Evolutionary conservation across 2,888 invertebrate genomes (phyloP).

Genomic region (Globia sparganii): DNA sequence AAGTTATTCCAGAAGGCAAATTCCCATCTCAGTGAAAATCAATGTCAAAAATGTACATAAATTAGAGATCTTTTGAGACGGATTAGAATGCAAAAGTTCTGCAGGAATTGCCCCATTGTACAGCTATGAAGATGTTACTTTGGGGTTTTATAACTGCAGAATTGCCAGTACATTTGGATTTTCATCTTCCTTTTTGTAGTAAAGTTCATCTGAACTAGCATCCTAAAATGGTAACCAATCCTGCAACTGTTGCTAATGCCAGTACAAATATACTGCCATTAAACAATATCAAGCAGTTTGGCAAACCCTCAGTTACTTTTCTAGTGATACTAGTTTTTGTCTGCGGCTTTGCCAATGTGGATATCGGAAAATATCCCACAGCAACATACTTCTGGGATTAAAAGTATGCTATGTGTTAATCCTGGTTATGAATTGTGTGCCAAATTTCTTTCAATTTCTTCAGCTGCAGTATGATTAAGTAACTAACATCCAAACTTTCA

Average conservation of each 20-base stretch:
- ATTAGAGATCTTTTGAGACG: background rate
- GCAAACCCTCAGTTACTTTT: background rate
- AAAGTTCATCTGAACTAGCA: background rate
- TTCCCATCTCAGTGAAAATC: background rate
- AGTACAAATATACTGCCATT: slow-evolving; percentile 1
- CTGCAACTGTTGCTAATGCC: background rate
- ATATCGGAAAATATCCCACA: background rate
- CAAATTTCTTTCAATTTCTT: background rate
- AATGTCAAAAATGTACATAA: background rate
- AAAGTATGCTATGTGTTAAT: background rate
- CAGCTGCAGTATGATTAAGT: background rate
- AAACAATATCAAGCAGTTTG: background rate
- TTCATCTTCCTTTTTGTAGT: background rate
- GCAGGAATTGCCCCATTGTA: background rate
- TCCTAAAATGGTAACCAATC: background rate
- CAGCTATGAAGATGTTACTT: background rate
- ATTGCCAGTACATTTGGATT: background rate
- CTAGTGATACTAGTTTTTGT: background rate
- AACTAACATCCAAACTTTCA: background rate
- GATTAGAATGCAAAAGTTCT: background rate
- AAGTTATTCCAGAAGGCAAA: background rate
- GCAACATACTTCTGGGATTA: background rate
- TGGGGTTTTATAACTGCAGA: background rate
- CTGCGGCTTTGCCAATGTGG: background rate
- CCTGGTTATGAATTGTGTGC: background rate